Base-by-base conservation (phyloP, 1,140 invertebrate species). In the Conopomorpha cramerella region DNA sequence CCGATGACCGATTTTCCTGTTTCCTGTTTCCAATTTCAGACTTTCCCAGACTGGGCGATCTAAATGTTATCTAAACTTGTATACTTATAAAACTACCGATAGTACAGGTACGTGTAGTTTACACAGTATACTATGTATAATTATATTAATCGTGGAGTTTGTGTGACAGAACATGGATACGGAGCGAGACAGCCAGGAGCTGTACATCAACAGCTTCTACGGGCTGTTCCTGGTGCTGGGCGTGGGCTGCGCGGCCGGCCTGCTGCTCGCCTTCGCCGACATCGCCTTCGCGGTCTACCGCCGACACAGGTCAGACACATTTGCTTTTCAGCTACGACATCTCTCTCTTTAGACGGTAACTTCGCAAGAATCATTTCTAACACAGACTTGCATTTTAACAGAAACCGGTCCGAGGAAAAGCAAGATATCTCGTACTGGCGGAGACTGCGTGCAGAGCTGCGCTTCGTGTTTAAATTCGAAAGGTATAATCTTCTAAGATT, bases 211-310 rank as follows among this genome's bases (percentile, higher is more conserved):
- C 43, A 96, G 95, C 71, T 91, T 95, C 55, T 87, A 93, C 30
- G 95, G 95, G 23, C 88, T 98, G 12, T 98, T 98, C 71, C 86
- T 97, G 27, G 92, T 98, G 29, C 79, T 97, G 30, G 80, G 93
- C 23, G 77, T 78, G 45, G 81, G 81, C 29, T 76, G 77, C 51
- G 60, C 61, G 30, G 53, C 81, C 23, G 80, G 71, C 38, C 43
- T 68, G 31, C 34, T 62, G 34, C 41, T 71, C 17, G 66, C 72
- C 18, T 55, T 56, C 41, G 49, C 48, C 29, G 72, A 78, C 49
- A 55, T 78, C 38, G 53, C 62, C n/a, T n/a, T n/a, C n/a, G n/a
- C n/a, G n/a, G n/a, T n/a, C n/a, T n/a, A n/a, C n/a, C n/a, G n/a
- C n/a, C n/a, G n/a, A n/a, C n/a, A n/a, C n/a, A n/a, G n/a, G n/a